These are phyloP conservation scores for Anser brachyrhynchus DNA, from an alignment of 2,113 vertebrate species.

Conservation along the genomic window DNA sequence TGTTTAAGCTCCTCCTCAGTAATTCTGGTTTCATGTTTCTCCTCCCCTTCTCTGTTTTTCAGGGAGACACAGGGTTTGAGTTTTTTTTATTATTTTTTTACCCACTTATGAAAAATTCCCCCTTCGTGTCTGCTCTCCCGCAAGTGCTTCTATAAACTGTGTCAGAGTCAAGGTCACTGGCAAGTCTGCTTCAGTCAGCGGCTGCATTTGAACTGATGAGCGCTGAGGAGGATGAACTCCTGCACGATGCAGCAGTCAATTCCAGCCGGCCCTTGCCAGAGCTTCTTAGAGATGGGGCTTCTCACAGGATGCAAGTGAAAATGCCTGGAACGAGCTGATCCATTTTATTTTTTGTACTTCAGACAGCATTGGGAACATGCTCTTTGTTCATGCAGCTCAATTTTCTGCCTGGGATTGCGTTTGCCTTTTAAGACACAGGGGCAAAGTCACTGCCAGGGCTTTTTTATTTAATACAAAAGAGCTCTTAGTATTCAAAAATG, in stretches of 20 bases:
- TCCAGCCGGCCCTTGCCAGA: slow-evolving; percentile 16
- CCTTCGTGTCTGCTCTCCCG: background rate
- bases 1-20: slow-evolving; percentile 7
- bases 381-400: slow-evolving; percentile 18
- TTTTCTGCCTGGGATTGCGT: slow-evolving; percentile 36
- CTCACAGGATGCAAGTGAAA: slow-evolving; percentile 21
- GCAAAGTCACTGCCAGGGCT: slow-evolving; percentile 60
- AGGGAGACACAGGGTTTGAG: background rate
- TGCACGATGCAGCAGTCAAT: background rate
- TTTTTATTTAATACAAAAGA: slow-evolving; percentile 61
- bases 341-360: slow-evolving; percentile 32
- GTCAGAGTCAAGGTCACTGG: slow-evolving; percentile 30
- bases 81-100: background rate
- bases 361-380: slow-evolving; percentile 7
- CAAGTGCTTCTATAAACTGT: slow-evolving; percentile 11
- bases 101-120: background rate
- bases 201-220: slow-evolving; percentile 23
- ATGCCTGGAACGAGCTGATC: slow-evolving; percentile 19
- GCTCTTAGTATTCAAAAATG: slow-evolving; percentile 58
- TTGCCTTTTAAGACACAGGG: slow-evolving; percentile 56
- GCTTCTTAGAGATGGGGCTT: background rate
- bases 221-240: slow-evolving; percentile 8
- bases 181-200: slow-evolving; percentile 31
- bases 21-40: background rate
- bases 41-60: background rate